phyloP scores from a whole-genome alignment of 2,888 invertebrate species.

The Mycalesis mineus region DNA sequence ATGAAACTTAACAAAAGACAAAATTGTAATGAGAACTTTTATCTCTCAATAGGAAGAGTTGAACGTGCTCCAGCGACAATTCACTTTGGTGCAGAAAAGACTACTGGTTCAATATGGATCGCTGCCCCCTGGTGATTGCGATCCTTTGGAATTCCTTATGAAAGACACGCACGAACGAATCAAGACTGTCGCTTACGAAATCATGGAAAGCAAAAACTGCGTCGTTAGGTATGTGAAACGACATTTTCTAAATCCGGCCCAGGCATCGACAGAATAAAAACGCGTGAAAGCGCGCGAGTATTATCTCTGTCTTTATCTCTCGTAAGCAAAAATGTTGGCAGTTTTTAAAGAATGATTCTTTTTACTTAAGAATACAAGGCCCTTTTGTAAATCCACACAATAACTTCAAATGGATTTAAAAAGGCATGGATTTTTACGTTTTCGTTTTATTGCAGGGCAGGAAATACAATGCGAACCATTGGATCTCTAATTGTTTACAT shows the following conservation, averaged over 20 bases:
- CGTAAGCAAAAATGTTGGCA: no score
- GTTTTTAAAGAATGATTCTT: no score
- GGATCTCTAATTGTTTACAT: conserved; percentile 53
- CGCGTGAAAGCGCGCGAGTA: no score
- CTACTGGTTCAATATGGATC: conserved; percentile 88
- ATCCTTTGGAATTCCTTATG: conserved; percentile 83
- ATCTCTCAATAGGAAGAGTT: conserved; percentile 58
- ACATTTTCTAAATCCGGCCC: no score
- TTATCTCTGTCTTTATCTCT: no score
- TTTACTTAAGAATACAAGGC: no score
- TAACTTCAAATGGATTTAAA: conserved; percentile 1
- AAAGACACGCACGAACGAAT: conserved; percentile 83
- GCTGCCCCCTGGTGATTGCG: conserved; percentile 85
- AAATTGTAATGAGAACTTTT: not conserved
- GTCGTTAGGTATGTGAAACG: conserved; percentile 49
- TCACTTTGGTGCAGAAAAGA: conserved; percentile 86
- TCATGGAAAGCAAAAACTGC: conserved; percentile 61
- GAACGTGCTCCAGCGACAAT: conserved; percentile 82
- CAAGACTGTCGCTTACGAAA: conserved; percentile 62
- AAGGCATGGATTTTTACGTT: not conserved
- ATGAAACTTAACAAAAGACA: not conserved
- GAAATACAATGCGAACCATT: conserved; percentile 49
- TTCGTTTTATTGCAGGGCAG: conserved; percentile 47
- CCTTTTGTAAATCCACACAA: no score
- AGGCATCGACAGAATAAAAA: no score